Conservation (phyloP, 2,113 vertebrate genomes). For the Hipposideros armiger region DNA sequence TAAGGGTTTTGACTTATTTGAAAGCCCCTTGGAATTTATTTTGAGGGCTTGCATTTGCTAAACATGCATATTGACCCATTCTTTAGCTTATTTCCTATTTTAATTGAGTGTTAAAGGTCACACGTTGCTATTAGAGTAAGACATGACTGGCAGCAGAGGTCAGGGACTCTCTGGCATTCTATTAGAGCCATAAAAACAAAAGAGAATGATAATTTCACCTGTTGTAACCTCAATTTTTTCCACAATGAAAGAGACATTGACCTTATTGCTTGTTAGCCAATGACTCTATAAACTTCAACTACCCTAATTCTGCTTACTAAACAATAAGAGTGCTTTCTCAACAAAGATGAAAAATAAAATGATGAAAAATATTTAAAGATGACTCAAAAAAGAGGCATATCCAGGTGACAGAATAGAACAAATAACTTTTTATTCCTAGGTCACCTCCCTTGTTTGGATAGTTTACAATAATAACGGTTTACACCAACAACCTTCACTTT, state of each 20-base stretch:
- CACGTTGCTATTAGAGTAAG: conserved; percentile 86
- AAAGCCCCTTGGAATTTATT: conserved; percentile 81
- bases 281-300: conserved; percentile 88
- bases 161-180: conserved; percentile 86
- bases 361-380: conserved; percentile 78
- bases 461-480: conserved; percentile 74
- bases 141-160: conserved; percentile 86
- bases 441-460: conserved; percentile 77
- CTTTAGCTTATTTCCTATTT: conserved; percentile 88
- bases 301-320: conserved; percentile 88
- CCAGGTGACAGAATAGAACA: conserved; percentile 84
- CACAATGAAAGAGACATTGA: conserved; percentile 86
- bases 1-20: conserved; percentile 69
- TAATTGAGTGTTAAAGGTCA: conserved; percentile 89
- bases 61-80: conserved; percentile 85
- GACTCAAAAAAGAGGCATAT: conserved; percentile 80
- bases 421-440: conserved; percentile 79
- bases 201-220: conserved; percentile 90
- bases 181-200: conserved; percentile 88
- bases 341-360: conserved; percentile 82
- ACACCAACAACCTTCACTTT: conserved; percentile 78
- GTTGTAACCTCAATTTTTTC: conserved; percentile 90
- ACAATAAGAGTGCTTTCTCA: conserved; percentile 84
- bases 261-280: conserved; percentile 88
- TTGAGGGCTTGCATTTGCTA: conserved; percentile 75